Evolutionary conservation across 2,797 vertebrate genomes (phyloP), one percentile per base, ranked within the genome.

Genomic region (Hydrolagus colliei): DNA sequence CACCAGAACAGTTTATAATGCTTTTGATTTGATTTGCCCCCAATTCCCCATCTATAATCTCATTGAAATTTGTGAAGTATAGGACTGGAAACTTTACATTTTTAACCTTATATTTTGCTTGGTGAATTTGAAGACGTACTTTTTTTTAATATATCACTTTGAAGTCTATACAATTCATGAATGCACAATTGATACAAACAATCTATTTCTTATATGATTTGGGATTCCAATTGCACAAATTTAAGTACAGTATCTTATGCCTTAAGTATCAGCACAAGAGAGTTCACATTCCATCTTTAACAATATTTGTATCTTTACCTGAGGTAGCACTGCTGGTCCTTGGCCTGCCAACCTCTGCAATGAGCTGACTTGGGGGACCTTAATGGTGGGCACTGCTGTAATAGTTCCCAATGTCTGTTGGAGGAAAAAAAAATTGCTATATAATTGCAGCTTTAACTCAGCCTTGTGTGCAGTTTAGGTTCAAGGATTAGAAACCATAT

Each of bases 331-430:
- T 88, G 96, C 93, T 90, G 95, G 94, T 92, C 96, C 95, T 93
- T 97, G 97, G 93, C 97, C 96, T 87, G 96, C 95, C 95, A 98
- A 94, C 92, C 97, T 95, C 93, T 98, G 97, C 93, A 98, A 95
- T 88, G 97, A 98, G 94, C 97, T 97, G 94, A 98, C 96, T 93
- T 98, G 97, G 96, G 97, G 98, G 93, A 98, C 96, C 89, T 96
- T 97, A 91, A 98, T 95, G 92, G 27, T 95, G 41, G 97, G 97
- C 91, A 97, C 93, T 92, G 97, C 93, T 90, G 96, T 94, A 91
- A 97, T 92, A 90, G 95, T 90, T 93, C 97, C 97, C 95, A 97
- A 91, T 93, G 96, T 93, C 97, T 99, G 95, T 72, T 86, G 87
- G 87, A 84, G 61, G 63, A 71, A 82, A 41, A 85, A 27, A 77